Conservation (phyloP, 2,113 vertebrate genomes). For the Alligator sinensis region DNA sequence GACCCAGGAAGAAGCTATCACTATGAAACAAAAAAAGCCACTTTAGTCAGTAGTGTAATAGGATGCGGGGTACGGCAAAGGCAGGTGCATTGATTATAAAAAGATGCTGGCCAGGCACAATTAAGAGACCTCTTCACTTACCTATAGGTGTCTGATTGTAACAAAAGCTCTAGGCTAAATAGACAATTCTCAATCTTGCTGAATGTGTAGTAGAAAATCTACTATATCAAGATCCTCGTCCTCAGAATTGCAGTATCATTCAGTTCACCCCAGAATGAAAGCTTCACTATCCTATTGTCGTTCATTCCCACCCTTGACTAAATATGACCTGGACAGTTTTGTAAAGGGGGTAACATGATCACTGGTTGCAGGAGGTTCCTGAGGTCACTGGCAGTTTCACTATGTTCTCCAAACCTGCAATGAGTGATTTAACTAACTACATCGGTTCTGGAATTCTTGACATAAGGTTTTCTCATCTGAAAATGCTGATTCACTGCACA, state of each 20-base stretch:
- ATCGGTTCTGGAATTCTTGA: neutral
- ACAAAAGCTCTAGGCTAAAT: neutral
- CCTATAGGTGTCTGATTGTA: fast-evolving
- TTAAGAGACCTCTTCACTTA: neutral
- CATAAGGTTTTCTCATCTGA: neutral
- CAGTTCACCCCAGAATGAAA: neutral
- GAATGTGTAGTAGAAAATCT: neutral
- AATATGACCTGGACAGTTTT: neutral
- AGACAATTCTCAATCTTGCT: neutral
- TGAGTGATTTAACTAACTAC: too few species aligned
- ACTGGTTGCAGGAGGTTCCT: neutral
- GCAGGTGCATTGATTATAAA: neutral
- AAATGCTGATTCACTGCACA: neutral
- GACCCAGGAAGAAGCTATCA: neutral
- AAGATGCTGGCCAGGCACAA: slow-evolving; percentile 7
- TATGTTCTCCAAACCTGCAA: neutral
- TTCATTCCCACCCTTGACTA: neutral
- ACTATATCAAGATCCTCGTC: fast-evolving
- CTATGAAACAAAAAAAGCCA: neutral
- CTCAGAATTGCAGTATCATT: fast-evolving
- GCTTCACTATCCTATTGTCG: neutral
- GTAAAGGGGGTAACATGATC: neutral
- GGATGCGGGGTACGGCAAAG: neutral
- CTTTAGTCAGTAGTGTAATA: neutral
- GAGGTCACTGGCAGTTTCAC: fast-evolving